Evolutionary conservation across 2,888 invertebrate genomes (phyloP), one percentile per base, ranked within the genome.

Genomic region (Colletes collaris): DNA sequence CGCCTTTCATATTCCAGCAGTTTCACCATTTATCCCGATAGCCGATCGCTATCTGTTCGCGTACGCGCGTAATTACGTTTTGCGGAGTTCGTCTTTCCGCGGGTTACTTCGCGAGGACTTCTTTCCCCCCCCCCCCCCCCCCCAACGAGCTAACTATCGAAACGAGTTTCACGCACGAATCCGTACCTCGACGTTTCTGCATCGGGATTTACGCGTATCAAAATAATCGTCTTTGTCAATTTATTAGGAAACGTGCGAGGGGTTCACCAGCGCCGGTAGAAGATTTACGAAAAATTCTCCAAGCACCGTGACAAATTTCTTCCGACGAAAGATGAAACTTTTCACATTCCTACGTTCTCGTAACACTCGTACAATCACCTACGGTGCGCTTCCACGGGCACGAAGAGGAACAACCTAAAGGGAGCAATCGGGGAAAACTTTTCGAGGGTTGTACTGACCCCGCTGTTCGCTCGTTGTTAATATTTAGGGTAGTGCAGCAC

Each of bases 401-500:
- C 68, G 75, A 68, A 60, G 66, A 75, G 55, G 63, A 76, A 64
- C 68, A 77, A 71, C 83, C 49, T 68, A 67, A 76, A 79, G 68
- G 76, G 80, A 68, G 72, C 77, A 80, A 70, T 72, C 59, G 66
- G 76, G 60, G 67, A 76, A 83, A 84, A 83, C 76, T 81, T 84
- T 69, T 75, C 82, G 86, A 85, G 87, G 89, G 88, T 88, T 82
- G 85, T 77, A 86, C 82, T 90, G 91, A 91, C 90, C 90, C 91
- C 16, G 16, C 88, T 88, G 89, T 87, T 88, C 89, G 79, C 89
- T 89, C 88, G 88, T 89, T 91, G 91, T 91, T 91, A 91, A 91
- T 91, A 91, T 91, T 91, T 91, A 91, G 92, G 91, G 92, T 91
- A 89, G 89, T 86, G 85, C 86, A 87, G 86, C 85, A 84, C 86